These are phyloP conservation scores for Sylvicapra grimmia DNA, from an alignment of 2,113 vertebrate genomes.

Conservation along the genomic window DNA sequence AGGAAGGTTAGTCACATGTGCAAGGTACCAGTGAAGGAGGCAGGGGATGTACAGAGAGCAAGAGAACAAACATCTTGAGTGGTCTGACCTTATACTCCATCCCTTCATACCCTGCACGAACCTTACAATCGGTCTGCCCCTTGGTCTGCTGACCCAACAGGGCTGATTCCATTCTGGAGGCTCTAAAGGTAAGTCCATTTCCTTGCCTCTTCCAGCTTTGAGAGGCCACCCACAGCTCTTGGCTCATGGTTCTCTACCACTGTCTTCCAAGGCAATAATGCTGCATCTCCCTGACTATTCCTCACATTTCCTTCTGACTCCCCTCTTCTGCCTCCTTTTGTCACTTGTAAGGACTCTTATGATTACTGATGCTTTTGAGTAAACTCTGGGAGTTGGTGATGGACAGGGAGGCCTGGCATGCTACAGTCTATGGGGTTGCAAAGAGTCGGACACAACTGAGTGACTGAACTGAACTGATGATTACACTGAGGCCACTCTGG, in stretches of 20 bases:
- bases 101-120: background rate
- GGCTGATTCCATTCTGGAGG: background rate
- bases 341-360: background rate
- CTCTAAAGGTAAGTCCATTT: background rate
- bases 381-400: background rate
- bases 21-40: background rate
- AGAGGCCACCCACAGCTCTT: background rate
- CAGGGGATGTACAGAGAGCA: background rate
- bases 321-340: background rate
- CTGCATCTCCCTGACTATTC: background rate
- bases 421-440: background rate
- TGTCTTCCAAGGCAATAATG: background rate
- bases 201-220: background rate
- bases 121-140: background rate
- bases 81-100: background rate
- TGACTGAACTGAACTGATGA: background rate
- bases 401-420: background rate
- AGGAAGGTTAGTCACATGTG: background rate
- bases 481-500: background rate
- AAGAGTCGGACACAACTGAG: background rate
- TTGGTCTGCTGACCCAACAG: background rate
- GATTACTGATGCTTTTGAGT: background rate
- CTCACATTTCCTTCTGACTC: background rate
- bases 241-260: background rate
- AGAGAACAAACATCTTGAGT: background rate